Evolutionary conservation across 2,797 vertebrate species (phyloP), one percentile per base, ranked within the genome.

Genomic region (Aotus griseimembra): DNA sequence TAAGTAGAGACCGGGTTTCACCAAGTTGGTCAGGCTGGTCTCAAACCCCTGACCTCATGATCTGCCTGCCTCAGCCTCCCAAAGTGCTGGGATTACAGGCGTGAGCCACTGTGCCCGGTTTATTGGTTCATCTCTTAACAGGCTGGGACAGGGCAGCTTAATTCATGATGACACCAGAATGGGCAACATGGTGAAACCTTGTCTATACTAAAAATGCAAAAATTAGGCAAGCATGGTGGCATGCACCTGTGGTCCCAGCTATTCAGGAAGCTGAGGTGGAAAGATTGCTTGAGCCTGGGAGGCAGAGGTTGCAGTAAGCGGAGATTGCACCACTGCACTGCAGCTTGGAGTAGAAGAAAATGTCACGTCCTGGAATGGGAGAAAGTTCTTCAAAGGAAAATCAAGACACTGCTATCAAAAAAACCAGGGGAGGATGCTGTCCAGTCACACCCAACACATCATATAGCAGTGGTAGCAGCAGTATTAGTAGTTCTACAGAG

Each of bases 341-440:
- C 61, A 67, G 8, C 33, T 33, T 67, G 61, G 61, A 67, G 33
- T 67, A 17, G 33, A 67, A 67, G 33, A 33, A 67, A n/a, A 67
- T 67, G 15, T 67, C 61, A n/a, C 30, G 19, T 67, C 14, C 61
- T 50, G 8, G 84, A 75, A 93, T 50, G 14, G n/a, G 73, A 52
- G 52, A 82, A 95, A 86, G 28, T 93, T 93, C 57, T 72, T 90
- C 88, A 64, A 87, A 92, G 46, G 46, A 92, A 88, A 95, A 67
- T 76, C n/a, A 96, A 73, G 52, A 52, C 39, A 82, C 17, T 86
- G 39, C 64, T 84, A 61, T 39, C 30, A 58, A 50, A 87, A 80
- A 41, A 70, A n/a, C 36, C 22, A 26, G 15, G 26, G 2, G n/a
- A 72, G 24, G 14, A 19, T 91, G 30, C 28, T 67, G 26, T 44